These are phyloP conservation scores for Uromys caudimaculatus DNA, from an alignment of 2,797 vertebrate genomes.

Conservation along the genomic window DNA sequence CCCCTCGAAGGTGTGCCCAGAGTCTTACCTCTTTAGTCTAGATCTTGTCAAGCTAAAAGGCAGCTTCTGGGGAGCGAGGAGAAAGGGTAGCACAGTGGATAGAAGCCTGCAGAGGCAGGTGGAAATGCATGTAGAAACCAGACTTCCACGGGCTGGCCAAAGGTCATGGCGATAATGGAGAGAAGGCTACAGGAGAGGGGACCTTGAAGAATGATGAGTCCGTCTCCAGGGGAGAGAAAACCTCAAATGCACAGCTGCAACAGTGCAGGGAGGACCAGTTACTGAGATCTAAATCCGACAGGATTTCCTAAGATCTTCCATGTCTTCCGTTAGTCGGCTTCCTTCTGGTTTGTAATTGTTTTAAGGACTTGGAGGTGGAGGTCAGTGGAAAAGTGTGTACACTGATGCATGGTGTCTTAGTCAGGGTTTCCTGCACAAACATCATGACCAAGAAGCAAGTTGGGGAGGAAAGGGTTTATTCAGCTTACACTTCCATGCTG, in stretches of 20 bases:
- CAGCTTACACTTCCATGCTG: too few relatives aligned
- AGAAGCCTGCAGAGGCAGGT: not conserved
- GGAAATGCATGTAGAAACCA: not conserved
- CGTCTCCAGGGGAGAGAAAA: not conserved
- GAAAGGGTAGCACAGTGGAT: too few relatives aligned
- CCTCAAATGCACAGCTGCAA: not conserved
- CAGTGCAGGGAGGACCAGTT: not conserved
- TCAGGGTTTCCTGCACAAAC: too few relatives aligned
- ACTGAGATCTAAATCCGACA: not conserved
- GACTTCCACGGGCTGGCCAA: not conserved
- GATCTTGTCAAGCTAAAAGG: not conserved
- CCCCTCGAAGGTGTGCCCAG: not conserved
- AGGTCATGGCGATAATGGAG: not conserved
- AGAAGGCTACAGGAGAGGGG: not conserved
- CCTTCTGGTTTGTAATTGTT: not conserved
- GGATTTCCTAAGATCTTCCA: not conserved
- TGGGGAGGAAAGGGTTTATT: too few relatives aligned
- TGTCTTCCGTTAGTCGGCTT: not conserved
- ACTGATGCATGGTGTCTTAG: too few relatives aligned
- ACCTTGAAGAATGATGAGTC: constrained; percentile 13
- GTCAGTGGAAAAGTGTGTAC: not conserved
- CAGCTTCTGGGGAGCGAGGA: not conserved
- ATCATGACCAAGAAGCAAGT: too few relatives aligned
- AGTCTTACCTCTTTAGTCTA: not conserved
- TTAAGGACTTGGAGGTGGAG: not conserved